phyloP scores from a whole-genome alignment of 2,113 vertebrate genomes.

The Protobothrops flavoviridis region DNA sequence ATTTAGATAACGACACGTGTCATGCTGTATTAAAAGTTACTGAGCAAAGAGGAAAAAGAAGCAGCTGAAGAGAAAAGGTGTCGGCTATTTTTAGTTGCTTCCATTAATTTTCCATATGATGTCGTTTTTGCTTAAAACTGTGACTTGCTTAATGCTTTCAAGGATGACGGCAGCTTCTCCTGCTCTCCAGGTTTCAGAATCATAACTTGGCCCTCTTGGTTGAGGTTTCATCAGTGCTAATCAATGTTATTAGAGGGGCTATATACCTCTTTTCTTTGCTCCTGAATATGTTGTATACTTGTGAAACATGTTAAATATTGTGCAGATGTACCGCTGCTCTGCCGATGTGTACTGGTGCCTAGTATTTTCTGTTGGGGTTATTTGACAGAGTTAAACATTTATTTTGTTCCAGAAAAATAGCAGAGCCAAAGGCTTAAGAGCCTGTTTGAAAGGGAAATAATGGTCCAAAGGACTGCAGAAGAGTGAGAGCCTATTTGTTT shows the following conservation, averaged over 20 bases:
- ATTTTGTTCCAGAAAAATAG: neutral
- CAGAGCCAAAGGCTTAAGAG: neutral
- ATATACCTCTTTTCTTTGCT: neutral
- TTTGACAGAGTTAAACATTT: neutral
- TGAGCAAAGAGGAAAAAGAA: neutral
- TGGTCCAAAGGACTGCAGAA: neutral
- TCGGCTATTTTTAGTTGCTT: neutral
- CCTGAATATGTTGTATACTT: neutral
- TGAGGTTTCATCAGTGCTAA: fast-evolving
- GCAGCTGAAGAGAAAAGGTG: neutral
- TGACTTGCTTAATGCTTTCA: neutral
- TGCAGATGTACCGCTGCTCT: neutral
- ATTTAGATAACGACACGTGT: neutral
- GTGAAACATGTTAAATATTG: neutral
- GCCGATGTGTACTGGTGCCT: neutral
- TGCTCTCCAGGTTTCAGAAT: conserved; percentile 11
- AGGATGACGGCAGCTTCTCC: neutral
- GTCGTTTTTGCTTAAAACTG: neutral
- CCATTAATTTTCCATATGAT: neutral
- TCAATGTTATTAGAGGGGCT: neutral
- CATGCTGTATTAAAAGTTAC: neutral
- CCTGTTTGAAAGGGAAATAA: neutral
- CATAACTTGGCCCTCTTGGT: fast-evolving
- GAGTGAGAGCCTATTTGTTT: neutral
- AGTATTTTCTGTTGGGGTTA: neutral